Conservation (phyloP, 1,140 invertebrate genomes). For the Triops longicaudatus region DNA sequence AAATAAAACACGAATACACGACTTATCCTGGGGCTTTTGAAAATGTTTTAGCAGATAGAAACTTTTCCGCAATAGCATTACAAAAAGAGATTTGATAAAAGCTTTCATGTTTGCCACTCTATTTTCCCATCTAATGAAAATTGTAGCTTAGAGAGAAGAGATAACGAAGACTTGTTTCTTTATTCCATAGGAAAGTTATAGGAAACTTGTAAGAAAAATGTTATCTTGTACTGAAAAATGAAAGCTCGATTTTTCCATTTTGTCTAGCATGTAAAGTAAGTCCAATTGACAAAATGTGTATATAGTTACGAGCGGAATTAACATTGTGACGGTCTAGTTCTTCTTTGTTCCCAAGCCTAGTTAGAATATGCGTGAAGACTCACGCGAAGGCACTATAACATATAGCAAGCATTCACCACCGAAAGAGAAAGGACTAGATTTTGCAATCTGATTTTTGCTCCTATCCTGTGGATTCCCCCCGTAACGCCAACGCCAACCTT, state of each 20-base stretch:
- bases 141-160: too few species aligned
- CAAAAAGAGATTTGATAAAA: too few species aligned
- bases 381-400: not conserved
- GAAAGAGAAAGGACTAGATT: constrained; percentile 1
- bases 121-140: too few species aligned
- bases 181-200: too few species aligned
- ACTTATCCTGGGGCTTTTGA: not conserved
- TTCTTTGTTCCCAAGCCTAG: not conserved
- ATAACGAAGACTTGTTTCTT: too few species aligned
- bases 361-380: not conserved
- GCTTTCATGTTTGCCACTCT: too few species aligned
- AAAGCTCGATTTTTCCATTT: not conserved
- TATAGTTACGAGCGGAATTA: not conserved
- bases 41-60: not conserved
- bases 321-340: constrained; percentile 11
- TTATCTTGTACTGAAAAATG: not conserved
- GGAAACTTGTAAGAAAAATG: too few species aligned
- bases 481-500: not conserved
- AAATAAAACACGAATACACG: not conserved
- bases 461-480: not conserved
- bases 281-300: not conserved
- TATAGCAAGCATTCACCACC: not conserved
- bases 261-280: not conserved
- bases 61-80: not conserved
- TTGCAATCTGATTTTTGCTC: not conserved